Evolutionary conservation across 2,888 invertebrate species (phyloP).

Genomic region (Pseudoips prasinana): DNA sequence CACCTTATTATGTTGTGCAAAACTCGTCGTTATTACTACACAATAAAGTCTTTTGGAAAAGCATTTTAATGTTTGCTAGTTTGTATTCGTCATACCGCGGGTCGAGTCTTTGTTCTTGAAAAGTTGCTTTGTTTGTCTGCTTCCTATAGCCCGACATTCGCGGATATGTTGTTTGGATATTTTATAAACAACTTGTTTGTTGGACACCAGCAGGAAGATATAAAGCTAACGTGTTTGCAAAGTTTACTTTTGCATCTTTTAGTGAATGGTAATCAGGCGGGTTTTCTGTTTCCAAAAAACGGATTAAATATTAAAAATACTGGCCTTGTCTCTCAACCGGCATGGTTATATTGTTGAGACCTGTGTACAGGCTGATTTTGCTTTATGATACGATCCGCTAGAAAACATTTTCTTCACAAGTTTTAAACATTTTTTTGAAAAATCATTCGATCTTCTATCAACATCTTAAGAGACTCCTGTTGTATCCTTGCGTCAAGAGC

Average conservation of each 20-base stretch:
- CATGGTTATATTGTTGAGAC: too few relatives aligned
- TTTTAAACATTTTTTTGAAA: too few relatives aligned
- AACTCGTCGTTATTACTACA: slow-evolving; percentile 19
- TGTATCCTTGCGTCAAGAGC: too few relatives aligned
- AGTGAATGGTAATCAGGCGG: slow-evolving; percentile 14
- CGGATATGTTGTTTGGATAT: slow-evolving; percentile 49
- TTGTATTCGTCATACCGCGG: slow-evolving; percentile 48
- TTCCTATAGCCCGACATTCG: slow-evolving; percentile 41
- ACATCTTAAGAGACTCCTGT: too few relatives aligned
- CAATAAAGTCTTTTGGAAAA: slow-evolving; percentile 12
- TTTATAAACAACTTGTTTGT: slow-evolving; percentile 49
- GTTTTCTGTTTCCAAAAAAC: too few relatives aligned
- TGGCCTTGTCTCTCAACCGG: too few relatives aligned
- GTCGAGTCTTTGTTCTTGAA: slow-evolving; percentile 57
- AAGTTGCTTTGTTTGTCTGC: slow-evolving; percentile 57
- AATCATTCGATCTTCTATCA: too few relatives aligned
- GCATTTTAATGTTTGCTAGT: slow-evolving; percentile 34
- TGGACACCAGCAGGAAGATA: slow-evolving; percentile 17
- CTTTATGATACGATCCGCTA: too few relatives aligned
- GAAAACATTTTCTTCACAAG: too few relatives aligned
- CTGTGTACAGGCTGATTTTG: too few relatives aligned
- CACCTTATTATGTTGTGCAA: slow-evolving; percentile 8
- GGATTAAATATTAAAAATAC: too few relatives aligned
- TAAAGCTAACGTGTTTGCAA: slow-evolving; percentile 25
- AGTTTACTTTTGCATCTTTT: slow-evolving; percentile 12